Percentiles rank a stretch among this genome's conserved stretches.
Evolutionary conservation across 35 echinoderm and acorn worm species (phyloP).

Genomic region (Strongylocentrotus purpuratus): DNA sequence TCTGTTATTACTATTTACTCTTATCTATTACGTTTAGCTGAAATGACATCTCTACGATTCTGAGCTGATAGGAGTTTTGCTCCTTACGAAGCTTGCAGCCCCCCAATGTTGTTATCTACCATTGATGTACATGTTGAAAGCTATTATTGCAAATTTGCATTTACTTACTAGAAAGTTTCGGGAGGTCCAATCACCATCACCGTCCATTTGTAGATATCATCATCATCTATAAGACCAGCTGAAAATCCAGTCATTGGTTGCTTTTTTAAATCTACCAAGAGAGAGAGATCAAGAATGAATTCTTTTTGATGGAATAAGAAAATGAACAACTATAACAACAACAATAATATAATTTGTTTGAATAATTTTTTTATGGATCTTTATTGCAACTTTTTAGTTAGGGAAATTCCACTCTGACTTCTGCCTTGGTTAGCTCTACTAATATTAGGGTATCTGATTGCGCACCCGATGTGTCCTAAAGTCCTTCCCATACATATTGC

Average conservation of each 20-base stretch:
- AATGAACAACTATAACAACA: not conserved
- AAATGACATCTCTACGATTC: too few species aligned
- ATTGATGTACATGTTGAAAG: too few species aligned
- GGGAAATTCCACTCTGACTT: not conserved
- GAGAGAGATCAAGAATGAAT: not conserved
- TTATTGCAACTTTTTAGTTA: not conserved
- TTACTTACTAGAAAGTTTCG: conserved; percentile 94
- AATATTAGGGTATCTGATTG: not conserved
- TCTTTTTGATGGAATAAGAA: not conserved
- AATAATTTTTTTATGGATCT: not conserved
- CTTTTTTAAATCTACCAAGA: conserved; percentile 71
- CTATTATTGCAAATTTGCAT: too few species aligned
- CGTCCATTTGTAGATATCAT: conserved; percentile 90
- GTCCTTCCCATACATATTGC: too few species aligned
- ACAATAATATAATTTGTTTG: not conserved
- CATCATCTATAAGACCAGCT: conserved; percentile 89
- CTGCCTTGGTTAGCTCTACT: not conserved
- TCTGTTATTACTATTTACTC: too few species aligned
- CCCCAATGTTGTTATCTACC: too few species aligned
- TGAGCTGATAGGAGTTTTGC: too few species aligned
- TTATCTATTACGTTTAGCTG: too few species aligned
- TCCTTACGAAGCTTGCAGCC: too few species aligned
- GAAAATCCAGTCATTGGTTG: conserved; percentile 83
- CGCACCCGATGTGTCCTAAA: too few species aligned
- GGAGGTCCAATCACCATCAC: conserved; percentile 84